Percentiles rank a stretch among this genome's conserved stretches.
phyloP scores from a whole-genome alignment of 1,140 invertebrate genomes.

The Paraescarpia echinospica region DNA sequence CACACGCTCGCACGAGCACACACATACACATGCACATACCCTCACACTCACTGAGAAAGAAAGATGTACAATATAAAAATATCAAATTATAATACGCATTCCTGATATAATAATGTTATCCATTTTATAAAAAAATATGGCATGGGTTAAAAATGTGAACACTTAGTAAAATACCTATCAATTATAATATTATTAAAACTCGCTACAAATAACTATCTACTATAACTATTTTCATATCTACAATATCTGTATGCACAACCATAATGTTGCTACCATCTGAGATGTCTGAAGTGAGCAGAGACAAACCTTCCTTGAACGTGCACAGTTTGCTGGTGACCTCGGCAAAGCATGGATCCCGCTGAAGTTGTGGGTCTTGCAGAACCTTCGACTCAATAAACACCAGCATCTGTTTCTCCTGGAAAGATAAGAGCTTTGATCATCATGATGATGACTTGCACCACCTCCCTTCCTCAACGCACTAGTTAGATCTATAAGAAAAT shows the following conservation, averaged over 20 bases:
- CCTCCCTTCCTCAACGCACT: not conserved
- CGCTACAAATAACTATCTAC: too few species aligned
- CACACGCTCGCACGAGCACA: too few species aligned
- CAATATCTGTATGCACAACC: not conserved
- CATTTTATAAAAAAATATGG: too few species aligned
- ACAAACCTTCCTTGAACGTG: conserved; percentile 78
- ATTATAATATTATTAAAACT: too few species aligned
- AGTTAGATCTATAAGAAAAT: not conserved
- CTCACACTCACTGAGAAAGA: too few species aligned
- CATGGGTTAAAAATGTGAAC: too few species aligned
- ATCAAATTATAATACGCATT: too few species aligned
- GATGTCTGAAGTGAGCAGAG: not conserved
- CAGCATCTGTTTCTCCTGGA: conserved; percentile 88
- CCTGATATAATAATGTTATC: too few species aligned
- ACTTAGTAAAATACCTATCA: too few species aligned
- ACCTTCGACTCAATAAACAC: conserved; percentile 91
- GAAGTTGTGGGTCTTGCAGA: conserved; percentile 76
- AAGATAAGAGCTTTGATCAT: conserved; percentile 29
- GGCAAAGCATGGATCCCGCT: conserved; percentile 70
- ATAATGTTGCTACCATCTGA: not conserved
- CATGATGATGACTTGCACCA: not conserved
- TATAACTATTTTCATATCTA: too few species aligned
- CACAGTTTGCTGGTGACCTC: conserved; percentile 80
- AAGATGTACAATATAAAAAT: too few species aligned
- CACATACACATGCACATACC: too few species aligned